phyloP scores from a whole-genome alignment of 2,888 invertebrate genomes.

The Hirtodrosophila cameraria region DNA sequence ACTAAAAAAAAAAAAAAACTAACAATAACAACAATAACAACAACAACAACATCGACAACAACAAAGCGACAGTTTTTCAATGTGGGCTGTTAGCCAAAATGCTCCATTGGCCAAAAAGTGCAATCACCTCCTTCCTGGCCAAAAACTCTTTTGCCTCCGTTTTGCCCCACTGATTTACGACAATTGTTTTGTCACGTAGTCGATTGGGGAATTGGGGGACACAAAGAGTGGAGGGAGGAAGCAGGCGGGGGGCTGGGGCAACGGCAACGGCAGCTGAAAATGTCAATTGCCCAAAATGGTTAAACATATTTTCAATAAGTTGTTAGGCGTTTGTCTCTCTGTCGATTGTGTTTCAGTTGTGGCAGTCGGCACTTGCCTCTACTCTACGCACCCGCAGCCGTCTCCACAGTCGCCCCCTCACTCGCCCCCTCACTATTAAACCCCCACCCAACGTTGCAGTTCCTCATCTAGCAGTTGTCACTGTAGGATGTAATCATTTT shows the following conservation, averaged over 20 bases:
- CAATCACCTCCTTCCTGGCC: conserved; percentile 31
- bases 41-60: conserved; percentile 26
- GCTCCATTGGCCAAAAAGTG: conserved; percentile 41
- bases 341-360: conserved; percentile 43
- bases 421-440: background rate
- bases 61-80: conserved; percentile 39
- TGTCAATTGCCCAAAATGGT: conserved; percentile 78
- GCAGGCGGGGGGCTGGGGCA: background rate
- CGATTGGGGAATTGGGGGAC: conserved; percentile 43
- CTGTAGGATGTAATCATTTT: conserved; percentile 9
- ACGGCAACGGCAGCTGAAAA: conserved; percentile 62
- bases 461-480: background rate
- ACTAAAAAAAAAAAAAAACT: conserved; percentile 5
- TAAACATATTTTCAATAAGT: conserved; percentile 79
- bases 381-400: conserved; percentile 11
- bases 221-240: background rate
- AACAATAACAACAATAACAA: conserved; percentile 12
- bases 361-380: conserved; percentile 11
- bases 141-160: conserved; percentile 25
- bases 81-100: conserved; percentile 59
- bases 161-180: conserved; percentile 72
- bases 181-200: conserved; percentile 78
- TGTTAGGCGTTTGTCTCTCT: conserved; percentile 72
- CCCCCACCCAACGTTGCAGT: background rate
- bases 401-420: too few species aligned